These are phyloP conservation scores for Malacoctenus gilli DNA, from an alignment of 2,797 vertebrate species.

Conservation along the genomic window DNA sequence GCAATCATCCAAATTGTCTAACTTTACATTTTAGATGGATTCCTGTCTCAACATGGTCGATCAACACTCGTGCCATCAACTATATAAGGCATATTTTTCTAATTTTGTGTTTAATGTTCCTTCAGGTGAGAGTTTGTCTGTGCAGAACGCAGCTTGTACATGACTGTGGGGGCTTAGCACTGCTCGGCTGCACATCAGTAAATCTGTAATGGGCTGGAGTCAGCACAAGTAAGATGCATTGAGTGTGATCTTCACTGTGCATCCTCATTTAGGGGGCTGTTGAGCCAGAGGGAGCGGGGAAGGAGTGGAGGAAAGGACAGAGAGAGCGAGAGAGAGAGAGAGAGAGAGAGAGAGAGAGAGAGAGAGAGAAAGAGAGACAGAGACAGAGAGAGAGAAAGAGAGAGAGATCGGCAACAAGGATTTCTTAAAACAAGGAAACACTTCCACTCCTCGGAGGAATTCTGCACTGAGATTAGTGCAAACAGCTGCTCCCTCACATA, in stretches of 20 bases:
- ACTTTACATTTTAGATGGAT: not conserved
- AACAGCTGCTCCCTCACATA: conserved; percentile 15
- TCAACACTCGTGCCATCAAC: not conserved
- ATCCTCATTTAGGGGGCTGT: conserved; percentile 37
- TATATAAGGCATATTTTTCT: not conserved
- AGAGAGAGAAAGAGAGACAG: not conserved
- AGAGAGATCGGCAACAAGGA: no score
- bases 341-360: not conserved
- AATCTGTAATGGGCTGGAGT: conserved; percentile 37
- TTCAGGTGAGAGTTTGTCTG: conserved; percentile 6
- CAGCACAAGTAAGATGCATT: conserved; percentile 36
- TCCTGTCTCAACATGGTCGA: no score
- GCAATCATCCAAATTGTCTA: no score
- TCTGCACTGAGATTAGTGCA: conserved; percentile 25
- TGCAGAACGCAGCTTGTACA: conserved; percentile 26
- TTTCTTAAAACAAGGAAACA: conserved; percentile 21
- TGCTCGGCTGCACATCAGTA: conserved; percentile 30
- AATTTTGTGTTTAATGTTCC: not conserved
- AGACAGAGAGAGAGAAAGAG: conserved; percentile 20
- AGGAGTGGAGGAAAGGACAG: not conserved
- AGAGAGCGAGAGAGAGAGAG: not conserved
- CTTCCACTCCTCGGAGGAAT: conserved; percentile 3
- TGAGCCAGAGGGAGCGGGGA: conserved; percentile 17
- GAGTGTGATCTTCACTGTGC: conserved; percentile 28
- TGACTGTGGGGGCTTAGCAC: conserved; percentile 17